These are phyloP conservation scores for Thamnaconus septentrionalis DNA, from an alignment of 2,113 vertebrate species.

Conservation along the genomic window DNA sequence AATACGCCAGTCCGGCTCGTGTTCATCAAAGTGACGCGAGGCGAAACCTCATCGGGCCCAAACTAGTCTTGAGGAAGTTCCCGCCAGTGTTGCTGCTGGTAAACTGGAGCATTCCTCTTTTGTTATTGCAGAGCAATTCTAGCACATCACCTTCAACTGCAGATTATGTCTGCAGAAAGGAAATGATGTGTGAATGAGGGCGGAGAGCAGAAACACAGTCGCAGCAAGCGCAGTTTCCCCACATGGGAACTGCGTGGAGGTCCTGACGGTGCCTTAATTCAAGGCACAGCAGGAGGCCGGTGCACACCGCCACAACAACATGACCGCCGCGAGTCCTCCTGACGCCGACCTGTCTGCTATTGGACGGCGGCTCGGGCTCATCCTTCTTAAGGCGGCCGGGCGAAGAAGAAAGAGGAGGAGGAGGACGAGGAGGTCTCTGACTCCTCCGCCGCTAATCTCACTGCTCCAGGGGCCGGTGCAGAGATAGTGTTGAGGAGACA, in stretches of 20 bases:
- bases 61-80: too few relatives aligned
- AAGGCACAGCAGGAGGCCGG: conserved; percentile 44
- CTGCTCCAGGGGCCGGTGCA: conserved; percentile 51
- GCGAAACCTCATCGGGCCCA: too few relatives aligned
- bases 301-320: conserved; percentile 51
- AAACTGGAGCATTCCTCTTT: too few relatives aligned
- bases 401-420: conserved; percentile 16
- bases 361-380: conserved; percentile 61
- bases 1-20: too few relatives aligned
- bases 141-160: too few relatives aligned
- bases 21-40: too few relatives aligned
- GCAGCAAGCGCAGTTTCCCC: not conserved
- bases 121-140: too few relatives aligned
- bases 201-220: too few relatives aligned
- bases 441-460: conserved; percentile 70
- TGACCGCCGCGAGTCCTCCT: conserved; percentile 46
- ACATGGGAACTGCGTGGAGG: conserved; percentile 30
- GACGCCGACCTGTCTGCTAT: conserved; percentile 66
- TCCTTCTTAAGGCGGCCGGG: conserved; percentile 59
- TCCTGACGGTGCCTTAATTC: conserved; percentile 43
- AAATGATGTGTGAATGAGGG: too few relatives aligned
- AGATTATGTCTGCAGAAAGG: too few relatives aligned
- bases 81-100: too few relatives aligned
- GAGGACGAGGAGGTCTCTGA: conserved; percentile 49
- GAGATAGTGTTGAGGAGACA: conserved; percentile 46